Percentiles rank a stretch among this genome's conserved stretches.
Evolutionary conservation across 2,888 invertebrate genomes (phyloP).

Genomic region (Acanthosepion lycidas): DNA sequence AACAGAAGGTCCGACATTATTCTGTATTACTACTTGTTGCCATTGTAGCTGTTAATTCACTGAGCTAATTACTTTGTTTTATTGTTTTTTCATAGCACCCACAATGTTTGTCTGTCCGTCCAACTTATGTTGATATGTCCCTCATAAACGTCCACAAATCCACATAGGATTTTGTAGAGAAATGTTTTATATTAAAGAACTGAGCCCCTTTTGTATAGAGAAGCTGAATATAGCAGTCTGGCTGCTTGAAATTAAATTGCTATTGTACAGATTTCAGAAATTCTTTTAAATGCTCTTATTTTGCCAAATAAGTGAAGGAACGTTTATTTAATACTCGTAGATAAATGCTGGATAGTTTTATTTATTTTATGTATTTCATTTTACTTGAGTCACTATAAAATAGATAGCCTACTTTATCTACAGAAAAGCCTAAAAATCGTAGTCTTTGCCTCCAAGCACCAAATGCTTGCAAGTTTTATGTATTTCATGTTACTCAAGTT

Average conservation of each 20-base stretch:
- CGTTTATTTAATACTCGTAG: too few relatives aligned
- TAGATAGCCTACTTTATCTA: too few relatives aligned
- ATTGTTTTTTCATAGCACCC: neutral
- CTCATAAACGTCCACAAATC: neutral
- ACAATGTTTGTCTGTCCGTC: slow-evolving; percentile 33
- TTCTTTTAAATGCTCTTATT: too few relatives aligned
- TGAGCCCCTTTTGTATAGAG: neutral
- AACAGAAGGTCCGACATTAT: neutral
- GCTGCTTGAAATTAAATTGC: neutral
- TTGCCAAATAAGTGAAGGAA: too few relatives aligned
- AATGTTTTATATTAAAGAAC: neutral
- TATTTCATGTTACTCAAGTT: too few relatives aligned
- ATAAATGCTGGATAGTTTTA: too few relatives aligned
- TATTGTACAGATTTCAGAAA: neutral
- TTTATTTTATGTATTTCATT: too few relatives aligned
- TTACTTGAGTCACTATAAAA: too few relatives aligned
- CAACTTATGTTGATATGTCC: neutral
- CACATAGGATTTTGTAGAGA: neutral
- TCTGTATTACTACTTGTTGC: neutral
- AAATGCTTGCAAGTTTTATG: neutral
- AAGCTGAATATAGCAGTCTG: neutral
- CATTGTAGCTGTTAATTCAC: neutral
- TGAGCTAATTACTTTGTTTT: neutral
- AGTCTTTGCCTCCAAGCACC: too few relatives aligned
- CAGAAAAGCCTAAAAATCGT: too few relatives aligned